phyloP scores from a whole-genome alignment of 2,113 vertebrate species.

The Cyprinodon variegatus region DNA sequence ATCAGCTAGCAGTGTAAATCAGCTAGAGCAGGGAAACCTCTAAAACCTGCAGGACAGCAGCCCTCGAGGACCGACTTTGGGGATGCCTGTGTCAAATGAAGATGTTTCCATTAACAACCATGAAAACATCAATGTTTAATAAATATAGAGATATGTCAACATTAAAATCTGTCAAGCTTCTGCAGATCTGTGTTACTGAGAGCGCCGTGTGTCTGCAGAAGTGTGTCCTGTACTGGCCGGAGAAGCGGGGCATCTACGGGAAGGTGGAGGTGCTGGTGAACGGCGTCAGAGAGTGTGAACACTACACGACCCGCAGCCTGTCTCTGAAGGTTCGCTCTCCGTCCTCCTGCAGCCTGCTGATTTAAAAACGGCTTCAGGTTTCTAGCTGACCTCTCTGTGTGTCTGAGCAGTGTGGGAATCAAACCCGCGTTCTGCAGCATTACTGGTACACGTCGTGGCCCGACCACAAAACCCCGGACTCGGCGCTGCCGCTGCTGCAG shows the following conservation, averaged over 20 bases:
- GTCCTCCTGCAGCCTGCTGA: background rate
- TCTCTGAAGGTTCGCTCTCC: slow-evolving; percentile 85
- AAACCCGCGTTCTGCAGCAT: slow-evolving; percentile 87
- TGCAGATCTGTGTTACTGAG: background rate
- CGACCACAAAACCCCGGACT: slow-evolving; percentile 95
- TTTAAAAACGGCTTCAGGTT: background rate
- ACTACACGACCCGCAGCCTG: slow-evolving; percentile 88
- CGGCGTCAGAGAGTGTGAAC: slow-evolving; percentile 86
- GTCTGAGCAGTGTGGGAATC: slow-evolving; percentile 81
- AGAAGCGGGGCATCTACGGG: slow-evolving; percentile 94
- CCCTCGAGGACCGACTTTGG: no score
- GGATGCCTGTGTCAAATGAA: no score
- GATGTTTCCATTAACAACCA: no score
- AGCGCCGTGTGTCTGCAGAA: slow-evolving; percentile 77
- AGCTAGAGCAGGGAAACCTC: no score
- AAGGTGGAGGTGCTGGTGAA: slow-evolving; percentile 91
- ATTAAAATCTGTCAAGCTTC: background rate
- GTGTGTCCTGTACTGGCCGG: slow-evolving; percentile 97
- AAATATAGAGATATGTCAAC: no score
- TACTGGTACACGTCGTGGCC: slow-evolving; percentile 99
- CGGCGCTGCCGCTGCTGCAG: slow-evolving; percentile 90
- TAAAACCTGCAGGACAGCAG: no score
- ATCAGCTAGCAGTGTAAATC: no score
- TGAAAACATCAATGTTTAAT: no score
- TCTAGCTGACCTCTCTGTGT: background rate